Evolutionary conservation across 2,113 vertebrate species (phyloP).

Genomic region (Dinomys branickii): DNA sequence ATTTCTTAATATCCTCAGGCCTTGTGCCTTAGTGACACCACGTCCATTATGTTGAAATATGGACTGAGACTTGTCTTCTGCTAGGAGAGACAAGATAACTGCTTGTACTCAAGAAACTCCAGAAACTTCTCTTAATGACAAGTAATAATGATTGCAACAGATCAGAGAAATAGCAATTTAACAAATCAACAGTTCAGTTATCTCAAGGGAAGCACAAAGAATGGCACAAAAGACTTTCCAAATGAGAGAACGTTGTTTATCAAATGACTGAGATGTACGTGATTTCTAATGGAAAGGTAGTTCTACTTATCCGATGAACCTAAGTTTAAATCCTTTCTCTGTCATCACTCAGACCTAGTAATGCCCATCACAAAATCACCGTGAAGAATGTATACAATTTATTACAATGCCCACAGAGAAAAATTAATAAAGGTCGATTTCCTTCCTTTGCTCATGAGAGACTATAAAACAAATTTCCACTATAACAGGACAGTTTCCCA

Average conservation of each 20-base stretch:
- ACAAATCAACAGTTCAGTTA: not conserved
- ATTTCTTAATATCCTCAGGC: not conserved
- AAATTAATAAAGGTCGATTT: not conserved
- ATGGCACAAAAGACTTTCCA: not conserved
- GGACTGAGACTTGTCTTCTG: not conserved
- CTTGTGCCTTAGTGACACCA: constrained; percentile 28
- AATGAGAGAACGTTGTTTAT: not conserved
- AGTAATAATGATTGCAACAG: not conserved
- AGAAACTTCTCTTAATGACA: constrained; percentile 25
- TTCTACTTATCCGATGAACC: not conserved
- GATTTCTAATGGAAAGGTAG: not conserved
- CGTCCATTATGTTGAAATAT: constrained; percentile 60
- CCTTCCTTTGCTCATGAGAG: not conserved
- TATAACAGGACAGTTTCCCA: not conserved
- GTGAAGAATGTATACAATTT: not conserved
- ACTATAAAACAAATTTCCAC: constrained; percentile 42
- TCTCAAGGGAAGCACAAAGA: not conserved
- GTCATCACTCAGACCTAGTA: not conserved
- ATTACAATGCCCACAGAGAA: not conserved
- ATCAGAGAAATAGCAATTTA: not conserved
- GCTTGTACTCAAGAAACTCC: not conserved
- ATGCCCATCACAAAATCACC: not conserved
- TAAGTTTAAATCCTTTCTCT: constrained; percentile 12
- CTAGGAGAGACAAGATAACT: not conserved
- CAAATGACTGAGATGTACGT: not conserved